Base-by-base conservation (phyloP, 2,113 vertebrate species). In the Dasyprocta punctata region DNA sequence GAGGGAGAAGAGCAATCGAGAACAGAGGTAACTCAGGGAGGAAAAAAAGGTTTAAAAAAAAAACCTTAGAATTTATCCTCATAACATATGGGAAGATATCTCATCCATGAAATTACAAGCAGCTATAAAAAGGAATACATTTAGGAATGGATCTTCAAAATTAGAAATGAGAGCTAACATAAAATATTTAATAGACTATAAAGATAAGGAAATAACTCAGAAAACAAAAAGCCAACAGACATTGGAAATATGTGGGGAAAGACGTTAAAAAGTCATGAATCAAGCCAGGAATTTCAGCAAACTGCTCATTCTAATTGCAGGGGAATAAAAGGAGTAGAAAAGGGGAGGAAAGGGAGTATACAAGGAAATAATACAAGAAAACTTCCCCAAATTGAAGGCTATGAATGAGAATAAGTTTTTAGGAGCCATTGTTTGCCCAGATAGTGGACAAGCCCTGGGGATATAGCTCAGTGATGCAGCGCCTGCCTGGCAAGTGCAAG, bases 71-170 rank as follows among this genome's bases (percentile, higher is more conserved):
- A 71, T 38, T 83, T 41, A 81, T 86, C 20, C 47, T 86, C 33
- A 28, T 16, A 85, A 38, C 44, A 56, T 38, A 73, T 63, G 63
- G 81, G 30, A 80, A 80, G 41, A 54, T 78, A 78, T 49, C 82
- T 65, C 44, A 82, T 28, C 54, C 75, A 26, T 33, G 41, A 84
- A 83, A 83, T 10, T 75, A 49, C 2, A 92, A 78, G 28, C 56
- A 94, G 67, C 28, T 44, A 33, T 61, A 69, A 91, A 77, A 75
- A 92, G n/a, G 71, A 75, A 81, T 49, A 73, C 49, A 71, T 80
- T 54, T 71, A 61, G 80, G 67, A 63, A 80, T 26, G 77, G n/a
- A 30, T 73, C 69, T 85, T 36, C 41, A 54, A 89, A 41, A 90
- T 92, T 73, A 71, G 89, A 90, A 65, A 22, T 41, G 56, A 86